Evolutionary conservation across 2,797 vertebrate genomes (phyloP), one percentile per base, ranked within the genome.

Genomic region (Microcaecilia unicolor): DNA sequence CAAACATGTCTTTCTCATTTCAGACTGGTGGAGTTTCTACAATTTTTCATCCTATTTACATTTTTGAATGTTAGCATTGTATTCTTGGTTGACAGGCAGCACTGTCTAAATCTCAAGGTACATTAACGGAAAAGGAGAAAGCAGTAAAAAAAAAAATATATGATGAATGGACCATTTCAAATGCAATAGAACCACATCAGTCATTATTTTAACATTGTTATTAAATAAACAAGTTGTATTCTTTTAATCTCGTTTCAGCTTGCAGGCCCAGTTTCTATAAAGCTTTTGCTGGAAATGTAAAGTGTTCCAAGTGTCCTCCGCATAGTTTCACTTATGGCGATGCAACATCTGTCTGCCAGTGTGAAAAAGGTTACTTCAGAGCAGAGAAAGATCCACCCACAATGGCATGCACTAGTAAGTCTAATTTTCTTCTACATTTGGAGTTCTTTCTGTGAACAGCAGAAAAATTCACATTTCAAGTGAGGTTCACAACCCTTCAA

Each of bases 331-430:
- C 90, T 47, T 83, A 90, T 0, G 30, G 61, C 15, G 87, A 92
- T 67, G 91, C 90, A 8, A 85, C 89, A 13, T 67, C 83, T 8
- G 55, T 88, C 34, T 97, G 93, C 58, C 84, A 81, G 41, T 97
- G 93, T 72, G 91, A 95, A 61, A 88, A 87, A 14, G 81, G 85
- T 35, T 95, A 90, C 70, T 97, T 87, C 82, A 78, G 93, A 54
- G 87, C 93, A 16, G 86, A 88, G 42, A 93, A 92, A 68, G 93
- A 97, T 51, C 93, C 93, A 15, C 85, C 92, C 22, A 91, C 88
- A 6, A 97, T 97, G 93, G 90, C 93, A 40, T 97, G 93, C 55
- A 97, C 93, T 62, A 83, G 93, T 99, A 74, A 93, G 95, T 85
- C 34, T 65, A 19, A 55, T 31, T 22, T 4, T 41, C 33, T 4